phyloP scores from a whole-genome alignment of 2,113 vertebrate species.

The Perca flavescens region DNA sequence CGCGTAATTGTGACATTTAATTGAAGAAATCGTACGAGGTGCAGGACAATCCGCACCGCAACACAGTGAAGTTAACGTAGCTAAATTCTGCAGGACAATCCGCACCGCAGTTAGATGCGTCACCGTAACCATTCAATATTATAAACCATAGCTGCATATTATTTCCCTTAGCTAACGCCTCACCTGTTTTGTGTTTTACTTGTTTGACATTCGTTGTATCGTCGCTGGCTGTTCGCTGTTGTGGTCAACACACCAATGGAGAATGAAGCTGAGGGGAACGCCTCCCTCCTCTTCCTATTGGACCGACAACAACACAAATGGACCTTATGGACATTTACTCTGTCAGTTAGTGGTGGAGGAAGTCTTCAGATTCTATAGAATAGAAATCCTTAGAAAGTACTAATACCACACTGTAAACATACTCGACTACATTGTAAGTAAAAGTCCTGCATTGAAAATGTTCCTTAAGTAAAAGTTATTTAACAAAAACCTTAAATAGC shows the following conservation, averaged over 20 bases:
- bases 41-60: neutral
- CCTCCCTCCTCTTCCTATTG: slow-evolving; percentile 61
- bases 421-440: neutral
- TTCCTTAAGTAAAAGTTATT: neutral
- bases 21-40: no score
- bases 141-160: no score
- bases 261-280: neutral
- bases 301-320: neutral
- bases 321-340: no score
- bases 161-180: neutral
- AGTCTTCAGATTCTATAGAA: neutral
- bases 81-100: neutral
- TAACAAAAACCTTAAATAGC: no score
- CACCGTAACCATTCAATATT: neutral
- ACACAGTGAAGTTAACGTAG: no score
- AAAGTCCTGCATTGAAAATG: neutral
- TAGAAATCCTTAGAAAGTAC: no score
- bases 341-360: neutral
- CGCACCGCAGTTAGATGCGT: neutral
- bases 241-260: neutral
- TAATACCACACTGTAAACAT: neutral
- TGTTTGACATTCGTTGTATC: slow-evolving; percentile 5
- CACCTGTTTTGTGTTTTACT: slow-evolving; percentile 49
- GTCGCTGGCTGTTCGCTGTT: slow-evolving; percentile 53
- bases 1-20: neutral